A percentile compares a stretch with the other conserved stretches of the same genome.
Evolutionary conservation across 2,888 invertebrate species (phyloP).

Genomic region (Coleophora deauratella): DNA sequence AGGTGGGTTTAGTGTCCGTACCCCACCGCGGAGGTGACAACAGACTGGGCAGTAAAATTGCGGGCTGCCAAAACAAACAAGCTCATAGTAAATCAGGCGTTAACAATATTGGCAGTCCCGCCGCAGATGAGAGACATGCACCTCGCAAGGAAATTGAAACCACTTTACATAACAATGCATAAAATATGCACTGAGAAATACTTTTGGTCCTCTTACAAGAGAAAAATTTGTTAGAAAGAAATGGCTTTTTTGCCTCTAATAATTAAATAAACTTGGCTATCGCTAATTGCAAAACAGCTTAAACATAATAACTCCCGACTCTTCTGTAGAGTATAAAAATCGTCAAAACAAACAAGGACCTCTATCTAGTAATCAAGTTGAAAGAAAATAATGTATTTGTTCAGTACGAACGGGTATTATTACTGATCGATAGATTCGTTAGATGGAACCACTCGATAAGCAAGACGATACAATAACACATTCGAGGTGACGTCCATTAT

Average conservation of each 20-base stretch:
- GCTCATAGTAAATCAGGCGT: slow-evolving; percentile 23
- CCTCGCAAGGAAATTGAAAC: slow-evolving; percentile 10
- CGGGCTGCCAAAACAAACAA: slow-evolving; percentile 30
- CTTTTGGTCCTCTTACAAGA: no score
- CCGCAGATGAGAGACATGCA: slow-evolving; percentile 7
- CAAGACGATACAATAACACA: slow-evolving; percentile 6
- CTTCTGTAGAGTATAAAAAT: no score
- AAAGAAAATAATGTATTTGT: no score
- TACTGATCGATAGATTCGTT: slow-evolving; percentile 31
- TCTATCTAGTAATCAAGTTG: no score
- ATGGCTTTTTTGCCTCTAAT: no score
- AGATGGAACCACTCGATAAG: slow-evolving; percentile 11
- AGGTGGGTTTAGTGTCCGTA: slow-evolving; percentile 29
- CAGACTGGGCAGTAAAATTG: slow-evolving; percentile 38
- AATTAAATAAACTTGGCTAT: no score
- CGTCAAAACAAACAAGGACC: no score
- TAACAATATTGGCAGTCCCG: slow-evolving; percentile 14
- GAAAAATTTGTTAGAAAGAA: no score
- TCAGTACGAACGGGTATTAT: slow-evolving; percentile 18
- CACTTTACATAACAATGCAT: no score
- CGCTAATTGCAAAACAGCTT: no score
- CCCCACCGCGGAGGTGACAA: slow-evolving; percentile 37
- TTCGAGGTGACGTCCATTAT: slow-evolving; percentile 4
- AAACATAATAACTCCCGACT: no score
- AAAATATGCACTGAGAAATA: no score